phyloP scores from a whole-genome alignment of 2,113 vertebrate species.

The Dromas ardeola region DNA sequence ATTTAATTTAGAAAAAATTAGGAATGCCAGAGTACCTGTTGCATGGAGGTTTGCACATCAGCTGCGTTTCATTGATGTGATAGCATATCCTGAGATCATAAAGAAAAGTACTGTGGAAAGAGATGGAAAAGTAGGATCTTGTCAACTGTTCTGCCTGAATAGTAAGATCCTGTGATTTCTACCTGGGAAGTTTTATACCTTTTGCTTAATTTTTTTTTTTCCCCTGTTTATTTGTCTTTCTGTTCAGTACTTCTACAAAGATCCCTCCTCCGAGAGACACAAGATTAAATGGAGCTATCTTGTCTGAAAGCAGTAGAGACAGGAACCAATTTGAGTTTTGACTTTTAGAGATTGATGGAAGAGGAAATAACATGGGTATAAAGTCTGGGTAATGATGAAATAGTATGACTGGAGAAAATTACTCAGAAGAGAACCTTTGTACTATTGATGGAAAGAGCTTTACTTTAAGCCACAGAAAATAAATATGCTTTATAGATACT shows the following conservation, averaged over 20 bases:
- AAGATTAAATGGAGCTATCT: background rate
- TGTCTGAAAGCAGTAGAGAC: background rate
- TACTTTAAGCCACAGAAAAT: background rate
- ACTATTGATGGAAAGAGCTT: background rate
- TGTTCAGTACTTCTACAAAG: background rate
- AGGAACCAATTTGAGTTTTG: background rate
- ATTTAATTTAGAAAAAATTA: constrained; percentile 49
- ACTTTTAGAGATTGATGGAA: background rate
- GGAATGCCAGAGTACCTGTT: background rate
- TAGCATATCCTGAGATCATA: background rate
- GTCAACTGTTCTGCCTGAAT: background rate
- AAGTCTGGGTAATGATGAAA: constrained; percentile 16
- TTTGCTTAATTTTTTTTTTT: background rate
- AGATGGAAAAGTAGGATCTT: background rate
- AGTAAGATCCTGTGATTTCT: background rate
- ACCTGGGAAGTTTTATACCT: background rate
- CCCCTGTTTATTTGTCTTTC: background rate
- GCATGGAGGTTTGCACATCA: constrained; percentile 12
- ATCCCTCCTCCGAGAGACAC: background rate
- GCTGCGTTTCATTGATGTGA: background rate
- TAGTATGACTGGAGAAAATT: background rate
- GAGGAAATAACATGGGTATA: background rate
- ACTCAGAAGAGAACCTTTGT: background rate
- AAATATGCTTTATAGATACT: background rate
- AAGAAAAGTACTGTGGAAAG: background rate